Evolutionary conservation across 2,888 invertebrate genomes (phyloP), one percentile per base, ranked within the genome.

Genomic region (Crocallis elinguaria): DNA sequence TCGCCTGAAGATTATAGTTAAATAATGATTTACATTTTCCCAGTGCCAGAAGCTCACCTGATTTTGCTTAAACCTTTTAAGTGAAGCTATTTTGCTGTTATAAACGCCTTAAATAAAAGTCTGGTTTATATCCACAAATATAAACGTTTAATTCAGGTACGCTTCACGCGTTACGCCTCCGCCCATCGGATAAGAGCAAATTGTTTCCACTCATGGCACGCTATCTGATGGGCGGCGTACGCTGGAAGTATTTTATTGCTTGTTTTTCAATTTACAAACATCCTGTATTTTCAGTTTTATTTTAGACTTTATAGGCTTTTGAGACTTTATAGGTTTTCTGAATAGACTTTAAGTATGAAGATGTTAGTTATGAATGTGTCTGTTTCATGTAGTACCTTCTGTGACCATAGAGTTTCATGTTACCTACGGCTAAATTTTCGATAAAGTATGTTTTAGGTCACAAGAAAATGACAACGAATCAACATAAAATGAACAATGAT

Each of bases 151-250:
- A 73, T 71, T 72, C 72, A 71, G 69, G 69, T 68, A 58, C 67
- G 66, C 60, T 72, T 66, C 67, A 57, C 64, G 61, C 67, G 46
- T 25, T 21, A 30, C 43, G 38, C 43, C 25, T 46, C 45, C 41
- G 76, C 77, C 82, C 82, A 90, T 89, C 89, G 67, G 90, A 90
- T 90, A 90, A 76, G 71, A 64, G 59, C 77, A 85, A 90, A 89
- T 89, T 89, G 89, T 89, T 90, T 87, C 86, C 80, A 83, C 78
- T 78, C 82, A 76, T 75, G 70, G 77, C 78, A 76, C 62, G 73
- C 67, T 87, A 89, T 89, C 89, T 80, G 88, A 89, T 88, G 82
- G 83, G 81, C 52, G 49, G 50, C 49, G 48, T 54, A 55, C 46
- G 38, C 59, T 39, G 38, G 53, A 45, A 57, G 53, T 48, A 52